phyloP scores from a whole-genome alignment of 2,888 invertebrate species.

The Zeuzera pyrina region DNA sequence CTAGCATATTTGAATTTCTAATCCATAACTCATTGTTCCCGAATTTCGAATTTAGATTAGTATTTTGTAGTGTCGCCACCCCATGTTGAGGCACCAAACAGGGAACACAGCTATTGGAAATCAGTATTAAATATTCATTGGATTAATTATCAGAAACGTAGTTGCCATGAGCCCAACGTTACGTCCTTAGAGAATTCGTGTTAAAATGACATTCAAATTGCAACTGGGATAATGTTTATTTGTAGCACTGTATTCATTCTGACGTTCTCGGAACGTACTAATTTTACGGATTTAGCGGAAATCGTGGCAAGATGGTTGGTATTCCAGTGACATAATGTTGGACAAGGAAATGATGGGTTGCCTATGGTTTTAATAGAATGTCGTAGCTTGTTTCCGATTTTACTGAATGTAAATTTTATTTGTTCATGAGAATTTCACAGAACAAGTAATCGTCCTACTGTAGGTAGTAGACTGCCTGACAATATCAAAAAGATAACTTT shows the following conservation, averaged over 20 bases:
- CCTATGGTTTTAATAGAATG: no score
- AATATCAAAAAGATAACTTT: no score
- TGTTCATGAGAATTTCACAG: no score
- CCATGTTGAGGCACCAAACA: conserved; percentile 5
- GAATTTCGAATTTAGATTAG: conserved; percentile 14
- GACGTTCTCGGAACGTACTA: conserved; percentile 12
- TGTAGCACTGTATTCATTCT: conserved; percentile 11
- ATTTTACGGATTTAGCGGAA: conserved; percentile 9
- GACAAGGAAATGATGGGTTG: conserved; percentile 13
- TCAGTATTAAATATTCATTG: conserved; percentile 7
- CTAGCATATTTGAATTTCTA: conserved; percentile 52
- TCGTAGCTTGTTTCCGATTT: no score
- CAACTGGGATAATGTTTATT: conserved; percentile 11
- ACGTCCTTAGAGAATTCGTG: background rate
- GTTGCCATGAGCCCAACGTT: background rate
- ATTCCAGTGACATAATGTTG: conserved; percentile 8
- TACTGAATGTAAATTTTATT: no score
- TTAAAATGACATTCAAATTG: conserved; percentile 14
- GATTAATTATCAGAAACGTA: conserved; percentile 5
- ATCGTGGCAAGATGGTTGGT: conserved; percentile 5
- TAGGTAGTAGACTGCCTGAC: no score
- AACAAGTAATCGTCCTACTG: no score
- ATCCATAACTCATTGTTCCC: conserved; percentile 27
- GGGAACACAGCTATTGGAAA: conserved; percentile 3
- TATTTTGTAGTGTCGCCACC: conserved; percentile 7